Percentiles rank a stretch among this genome's conserved stretches.
Evolutionary conservation across 1,140 invertebrate genomes (phyloP).

Genomic region (Drosophila simulans): DNA sequence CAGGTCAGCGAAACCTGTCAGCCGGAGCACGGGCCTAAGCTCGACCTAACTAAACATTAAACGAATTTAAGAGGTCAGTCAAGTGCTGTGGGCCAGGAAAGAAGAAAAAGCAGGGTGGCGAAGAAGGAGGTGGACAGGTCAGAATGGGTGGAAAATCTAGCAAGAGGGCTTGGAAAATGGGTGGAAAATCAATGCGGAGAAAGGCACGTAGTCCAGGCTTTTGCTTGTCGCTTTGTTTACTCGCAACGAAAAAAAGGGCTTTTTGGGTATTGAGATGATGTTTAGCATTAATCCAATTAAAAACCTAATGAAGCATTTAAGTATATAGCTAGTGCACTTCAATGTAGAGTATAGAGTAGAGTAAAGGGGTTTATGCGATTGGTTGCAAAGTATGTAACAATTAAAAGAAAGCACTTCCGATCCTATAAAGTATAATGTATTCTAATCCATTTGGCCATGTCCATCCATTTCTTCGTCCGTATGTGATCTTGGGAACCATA

Average conservation of each 20-base stretch:
- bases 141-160: constrained; percentile 27
- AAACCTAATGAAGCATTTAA: neutral
- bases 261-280: neutral
- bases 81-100: constrained; percentile 27
- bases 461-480: too few species aligned
- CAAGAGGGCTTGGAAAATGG: constrained; percentile 13
- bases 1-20: constrained; percentile 41
- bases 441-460: too few species aligned
- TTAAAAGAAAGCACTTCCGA: too few species aligned
- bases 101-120: neutral
- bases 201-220: constrained; percentile 13
- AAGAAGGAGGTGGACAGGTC: neutral
- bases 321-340: neutral
- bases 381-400: too few species aligned
- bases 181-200: constrained; percentile 45
- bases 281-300: neutral
- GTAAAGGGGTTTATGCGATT: too few species aligned
- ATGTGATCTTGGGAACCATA: constrained; percentile 18
- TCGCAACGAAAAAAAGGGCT: neutral
- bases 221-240: constrained; percentile 25
- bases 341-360: too few species aligned
- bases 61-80: constrained; percentile 76
- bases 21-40: constrained; percentile 39
- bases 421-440: too few species aligned
- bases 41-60: constrained; percentile 80